A percentile compares a stretch with the other conserved stretches of the same genome.
These are phyloP conservation scores for Eupithecia tripunctaria DNA, from an alignment of 2,888 invertebrate genomes.

Conservation along the genomic window DNA sequence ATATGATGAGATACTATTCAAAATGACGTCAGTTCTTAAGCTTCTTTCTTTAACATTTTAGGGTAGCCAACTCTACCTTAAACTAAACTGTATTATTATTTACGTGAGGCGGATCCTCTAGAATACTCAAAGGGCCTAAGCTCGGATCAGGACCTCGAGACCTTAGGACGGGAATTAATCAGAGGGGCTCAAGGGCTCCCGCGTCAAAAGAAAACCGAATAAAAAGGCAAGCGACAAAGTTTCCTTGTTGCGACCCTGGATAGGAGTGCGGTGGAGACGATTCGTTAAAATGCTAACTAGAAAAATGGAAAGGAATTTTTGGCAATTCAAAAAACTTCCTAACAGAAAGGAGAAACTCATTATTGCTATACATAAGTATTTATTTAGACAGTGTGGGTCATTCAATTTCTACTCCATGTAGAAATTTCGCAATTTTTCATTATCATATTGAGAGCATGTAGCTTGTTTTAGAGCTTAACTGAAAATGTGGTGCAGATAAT, in stretches of 20 bases:
- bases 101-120: not conserved
- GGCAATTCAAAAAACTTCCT: not conserved
- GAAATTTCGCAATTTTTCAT: no score
- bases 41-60: not conserved
- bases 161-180: slow-evolving; percentile 77
- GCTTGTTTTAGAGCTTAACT: no score
- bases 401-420: no score
- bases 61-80: not conserved
- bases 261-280: slow-evolving; percentile 52
- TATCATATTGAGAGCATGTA: no score
- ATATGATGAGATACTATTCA: not conserved
- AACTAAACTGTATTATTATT: not conserved
- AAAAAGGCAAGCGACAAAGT: slow-evolving; percentile 84
- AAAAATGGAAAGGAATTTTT: not conserved
- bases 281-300: not conserved
- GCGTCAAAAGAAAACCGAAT: slow-evolving; percentile 85
- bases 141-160: slow-evolving; percentile 46
- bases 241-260: slow-evolving; percentile 55
- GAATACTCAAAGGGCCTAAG: slow-evolving; percentile 29
- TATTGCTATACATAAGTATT: no score
- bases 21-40: not conserved
- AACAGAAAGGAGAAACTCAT: not conserved
- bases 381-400: no score
- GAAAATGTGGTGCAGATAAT: no score
- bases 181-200: slow-evolving; percentile 80